Percentiles rank a stretch among this genome's conserved stretches.
Conservation (phyloP, 2,888 invertebrate species). For the Caenorhabditis becei region DNA sequence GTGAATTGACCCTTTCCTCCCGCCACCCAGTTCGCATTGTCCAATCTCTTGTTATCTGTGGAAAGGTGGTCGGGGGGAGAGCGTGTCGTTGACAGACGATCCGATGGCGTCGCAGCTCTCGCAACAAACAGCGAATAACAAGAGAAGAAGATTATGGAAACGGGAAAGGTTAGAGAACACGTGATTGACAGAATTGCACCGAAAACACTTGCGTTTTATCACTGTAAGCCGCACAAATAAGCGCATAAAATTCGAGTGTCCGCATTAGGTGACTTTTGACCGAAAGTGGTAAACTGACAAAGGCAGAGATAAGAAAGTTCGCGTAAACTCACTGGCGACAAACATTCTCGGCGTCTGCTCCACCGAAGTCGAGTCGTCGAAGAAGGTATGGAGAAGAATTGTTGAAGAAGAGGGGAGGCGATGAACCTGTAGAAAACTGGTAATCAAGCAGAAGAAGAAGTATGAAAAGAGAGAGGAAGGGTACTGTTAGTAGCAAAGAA, state of each 20-base stretch:
- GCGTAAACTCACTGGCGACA: slow-evolving; percentile 42
- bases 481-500: slow-evolving; percentile 11
- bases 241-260: background rate
- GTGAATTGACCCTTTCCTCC: slow-evolving; percentile 8
- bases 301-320: background rate
- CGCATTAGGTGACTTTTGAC: slow-evolving; percentile 23
- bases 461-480: slow-evolving; percentile 15
- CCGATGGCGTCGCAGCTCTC: slow-evolving; percentile 42
- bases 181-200: background rate
- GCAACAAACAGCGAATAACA: background rate
- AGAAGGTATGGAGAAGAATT: slow-evolving; percentile 53
- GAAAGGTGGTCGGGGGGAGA: slow-evolving; percentile 23
- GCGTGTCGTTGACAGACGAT: slow-evolving; percentile 52
- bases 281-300: background rate
- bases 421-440: background rate
- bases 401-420: background rate
- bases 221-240: background rate
- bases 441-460: background rate
- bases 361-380: slow-evolving; percentile 37
- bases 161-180: background rate
- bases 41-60: slow-evolving; percentile 40
- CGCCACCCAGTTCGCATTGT: slow-evolving; percentile 21
- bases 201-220: background rate
- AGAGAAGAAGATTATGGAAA: background rate
- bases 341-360: slow-evolving; percentile 53